These are phyloP conservation scores for Xerus inauris DNA, from an alignment of 2,113 vertebrate species.

Conservation along the genomic window DNA sequence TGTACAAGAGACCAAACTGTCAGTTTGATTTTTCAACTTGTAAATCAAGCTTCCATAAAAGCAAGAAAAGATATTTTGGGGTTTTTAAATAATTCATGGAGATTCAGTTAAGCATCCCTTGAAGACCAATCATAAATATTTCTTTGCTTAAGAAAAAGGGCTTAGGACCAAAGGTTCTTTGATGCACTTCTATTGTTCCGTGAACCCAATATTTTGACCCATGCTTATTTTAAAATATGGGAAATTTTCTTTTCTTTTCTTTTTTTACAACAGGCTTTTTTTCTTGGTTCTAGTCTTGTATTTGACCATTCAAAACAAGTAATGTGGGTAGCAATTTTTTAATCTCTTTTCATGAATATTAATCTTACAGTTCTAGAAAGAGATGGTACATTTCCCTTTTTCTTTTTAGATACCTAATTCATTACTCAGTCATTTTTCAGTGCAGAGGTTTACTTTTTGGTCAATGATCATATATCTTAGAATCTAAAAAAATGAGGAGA, in stretches of 20 bases:
- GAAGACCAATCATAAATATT: constrained; percentile 72
- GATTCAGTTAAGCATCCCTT: constrained; percentile 74
- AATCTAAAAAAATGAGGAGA: constrained; percentile 38
- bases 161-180: constrained; percentile 61
- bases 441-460: constrained; percentile 49
- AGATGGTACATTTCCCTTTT: constrained; percentile 35
- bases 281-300: constrained; percentile 23
- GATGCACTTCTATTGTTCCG: constrained; percentile 9
- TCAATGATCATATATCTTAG: constrained; percentile 59
- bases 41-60: constrained; percentile 84
- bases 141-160: constrained; percentile 70
- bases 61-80: constrained; percentile 77
- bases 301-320: constrained; percentile 45
- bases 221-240: constrained; percentile 36
- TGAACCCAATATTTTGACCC: constrained; percentile 19
- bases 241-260: constrained; percentile 35
- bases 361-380: neutral
- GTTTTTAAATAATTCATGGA: constrained; percentile 86
- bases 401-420: constrained; percentile 7
- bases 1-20: constrained; percentile 80
- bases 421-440: neutral
- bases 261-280: neutral
- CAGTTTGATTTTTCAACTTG: constrained; percentile 85
- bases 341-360: constrained; percentile 6
- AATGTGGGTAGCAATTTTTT: neutral